Evolutionary conservation across 92 coral and sea anemone genomes (phyloP).

Genomic region (Plumapathes pennacea): DNA sequence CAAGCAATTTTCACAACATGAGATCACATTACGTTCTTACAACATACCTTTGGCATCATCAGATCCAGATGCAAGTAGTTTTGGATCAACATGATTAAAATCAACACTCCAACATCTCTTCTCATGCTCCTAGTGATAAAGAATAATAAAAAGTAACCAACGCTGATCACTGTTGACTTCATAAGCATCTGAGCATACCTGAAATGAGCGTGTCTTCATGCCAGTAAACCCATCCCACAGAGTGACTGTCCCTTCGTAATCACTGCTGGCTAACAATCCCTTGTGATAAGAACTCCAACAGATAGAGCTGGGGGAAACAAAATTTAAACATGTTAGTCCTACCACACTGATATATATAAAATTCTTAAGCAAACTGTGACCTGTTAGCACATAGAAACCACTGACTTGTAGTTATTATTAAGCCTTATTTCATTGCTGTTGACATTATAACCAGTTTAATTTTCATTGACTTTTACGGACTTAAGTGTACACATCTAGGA

Average conservation of each 20-base stretch:
- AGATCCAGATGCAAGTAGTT: conserved; percentile 93
- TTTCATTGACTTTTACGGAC: too few relatives aligned
- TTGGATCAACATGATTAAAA: conserved; percentile 96
- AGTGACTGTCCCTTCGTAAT: conserved; percentile 97
- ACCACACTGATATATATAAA: too few relatives aligned
- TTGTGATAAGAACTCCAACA: conserved; percentile 99
- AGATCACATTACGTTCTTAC: neutral
- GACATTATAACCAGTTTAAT: too few relatives aligned
- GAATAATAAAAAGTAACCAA: neutral
- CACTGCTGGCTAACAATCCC: conserved; percentile 96
- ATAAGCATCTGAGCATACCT: conserved; percentile 44
- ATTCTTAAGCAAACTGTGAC: too few relatives aligned
- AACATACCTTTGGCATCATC: conserved; percentile 99
- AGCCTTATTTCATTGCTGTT: too few relatives aligned
- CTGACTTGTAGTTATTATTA: too few relatives aligned
- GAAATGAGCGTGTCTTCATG: conserved; percentile 89
- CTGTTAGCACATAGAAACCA: too few relatives aligned
- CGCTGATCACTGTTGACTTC: neutral
- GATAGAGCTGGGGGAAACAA: conserved; percentile 61
- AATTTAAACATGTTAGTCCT: too few relatives aligned
- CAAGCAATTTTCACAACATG: too few relatives aligned
- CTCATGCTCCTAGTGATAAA: conserved; percentile 73
- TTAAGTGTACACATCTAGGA: too few relatives aligned
- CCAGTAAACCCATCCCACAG: conserved; percentile 99
- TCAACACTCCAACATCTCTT: conserved; percentile 99